Percentiles rank a stretch among this genome's conserved stretches.
These are phyloP conservation scores for Paramormyrops hopkinsi DNA, from an alignment of 2,797 vertebrate genomes.

Conservation along the genomic window DNA sequence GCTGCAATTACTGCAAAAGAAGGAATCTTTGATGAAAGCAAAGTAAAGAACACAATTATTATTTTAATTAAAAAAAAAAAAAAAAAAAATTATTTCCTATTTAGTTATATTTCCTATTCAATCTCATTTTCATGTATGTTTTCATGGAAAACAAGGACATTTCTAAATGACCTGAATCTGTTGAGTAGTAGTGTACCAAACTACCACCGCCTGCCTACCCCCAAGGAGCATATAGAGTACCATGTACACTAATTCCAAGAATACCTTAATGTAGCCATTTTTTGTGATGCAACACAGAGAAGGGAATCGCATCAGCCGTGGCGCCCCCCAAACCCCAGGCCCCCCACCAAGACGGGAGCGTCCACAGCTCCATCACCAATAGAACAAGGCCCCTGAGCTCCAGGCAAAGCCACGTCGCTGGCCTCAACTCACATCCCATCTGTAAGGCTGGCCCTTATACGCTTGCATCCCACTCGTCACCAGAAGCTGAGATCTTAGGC, in stretches of 20 bases:
- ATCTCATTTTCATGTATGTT: background rate
- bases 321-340: background rate
- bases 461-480: background rate
- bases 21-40: too few relatives aligned
- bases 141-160: background rate
- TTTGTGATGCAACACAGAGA: background rate
- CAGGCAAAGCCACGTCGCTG: background rate
- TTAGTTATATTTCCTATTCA: background rate
- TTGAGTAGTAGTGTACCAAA: background rate
- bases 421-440: background rate
- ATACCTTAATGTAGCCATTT: background rate
- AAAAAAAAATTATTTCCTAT: background rate
- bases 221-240: background rate
- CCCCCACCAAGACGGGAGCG: background rate
- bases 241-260: background rate
- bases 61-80: background rate
- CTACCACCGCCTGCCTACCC: background rate
- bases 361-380: background rate
- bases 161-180: background rate
- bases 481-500: background rate
- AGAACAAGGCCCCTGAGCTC: background rate
- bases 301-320: background rate
- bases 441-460: background rate
- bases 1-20: background rate
- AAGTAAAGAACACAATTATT: background rate